Conservation (phyloP, 2,797 vertebrate species). For the Labeo calbasu region DNA sequence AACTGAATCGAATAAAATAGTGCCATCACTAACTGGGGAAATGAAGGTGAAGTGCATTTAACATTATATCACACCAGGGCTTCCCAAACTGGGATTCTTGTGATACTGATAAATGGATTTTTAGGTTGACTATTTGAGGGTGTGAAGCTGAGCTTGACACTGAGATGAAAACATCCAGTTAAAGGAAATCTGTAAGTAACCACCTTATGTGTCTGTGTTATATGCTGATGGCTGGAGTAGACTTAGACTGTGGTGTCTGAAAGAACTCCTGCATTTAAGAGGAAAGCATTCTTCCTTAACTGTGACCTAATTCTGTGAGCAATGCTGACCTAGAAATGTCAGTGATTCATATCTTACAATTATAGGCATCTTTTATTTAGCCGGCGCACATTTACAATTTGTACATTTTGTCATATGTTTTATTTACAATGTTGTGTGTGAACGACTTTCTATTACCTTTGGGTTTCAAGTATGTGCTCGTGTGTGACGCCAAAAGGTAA, state of each 20-base stretch:
- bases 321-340: conserved; percentile 24
- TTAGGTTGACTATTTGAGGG: background rate
- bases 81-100: background rate
- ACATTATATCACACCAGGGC: background rate
- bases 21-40: background rate
- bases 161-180: background rate
- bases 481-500: background rate
- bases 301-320: conserved; percentile 13
- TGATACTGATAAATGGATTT: background rate
- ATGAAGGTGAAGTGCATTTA: background rate
- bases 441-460: no score
- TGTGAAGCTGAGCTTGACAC: background rate
- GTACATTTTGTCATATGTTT: background rate
- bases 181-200: background rate
- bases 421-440: background rate
- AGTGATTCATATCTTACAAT: conserved; percentile 14
- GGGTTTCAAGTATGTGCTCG: background rate
- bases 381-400: background rate
- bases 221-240: background rate
- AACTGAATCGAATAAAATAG: background rate
- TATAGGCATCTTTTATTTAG: background rate
- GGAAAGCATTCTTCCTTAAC: conserved; percentile 10
- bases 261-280: background rate
- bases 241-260: background rate
- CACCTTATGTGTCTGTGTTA: background rate